Percentiles rank a stretch among this genome's conserved stretches.
Conservation (phyloP, 2,113 vertebrate species). For the Microcebus griseorufus region DNA sequence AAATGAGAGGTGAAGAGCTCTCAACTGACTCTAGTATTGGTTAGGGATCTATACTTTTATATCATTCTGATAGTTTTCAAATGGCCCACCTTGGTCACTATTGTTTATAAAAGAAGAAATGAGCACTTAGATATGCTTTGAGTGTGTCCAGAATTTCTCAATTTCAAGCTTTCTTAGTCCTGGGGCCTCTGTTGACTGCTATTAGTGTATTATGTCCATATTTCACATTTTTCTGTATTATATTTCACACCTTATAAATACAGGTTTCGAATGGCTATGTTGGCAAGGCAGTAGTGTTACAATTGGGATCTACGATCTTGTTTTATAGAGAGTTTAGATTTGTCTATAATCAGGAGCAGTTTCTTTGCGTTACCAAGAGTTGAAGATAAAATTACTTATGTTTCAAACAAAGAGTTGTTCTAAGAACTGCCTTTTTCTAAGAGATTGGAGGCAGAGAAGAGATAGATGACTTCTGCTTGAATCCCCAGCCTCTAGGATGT, state of each 20-base stretch:
- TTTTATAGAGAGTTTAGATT: neutral
- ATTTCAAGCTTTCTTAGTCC: neutral
- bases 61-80: neutral
- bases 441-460: neutral
- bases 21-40: neutral
- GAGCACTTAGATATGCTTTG: neutral
- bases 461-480: slow-evolving; percentile 52
- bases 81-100: neutral
- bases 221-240: neutral
- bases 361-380: slow-evolving; percentile 27
- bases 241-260: neutral
- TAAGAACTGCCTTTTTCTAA: neutral
- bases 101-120: slow-evolving; percentile 19
- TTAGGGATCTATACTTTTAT: neutral
- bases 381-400: neutral
- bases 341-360: neutral
- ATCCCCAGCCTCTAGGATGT: slow-evolving; percentile 55
- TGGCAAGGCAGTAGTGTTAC: neutral
- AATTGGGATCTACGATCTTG: neutral
- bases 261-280: neutral
- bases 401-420: slow-evolving; percentile 50
- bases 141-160: neutral
- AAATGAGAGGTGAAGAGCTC: neutral
- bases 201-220: neutral
- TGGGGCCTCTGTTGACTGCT: neutral